Conservation (phyloP, 2,888 invertebrate genomes). For the Apotomis turbidana region DNA sequence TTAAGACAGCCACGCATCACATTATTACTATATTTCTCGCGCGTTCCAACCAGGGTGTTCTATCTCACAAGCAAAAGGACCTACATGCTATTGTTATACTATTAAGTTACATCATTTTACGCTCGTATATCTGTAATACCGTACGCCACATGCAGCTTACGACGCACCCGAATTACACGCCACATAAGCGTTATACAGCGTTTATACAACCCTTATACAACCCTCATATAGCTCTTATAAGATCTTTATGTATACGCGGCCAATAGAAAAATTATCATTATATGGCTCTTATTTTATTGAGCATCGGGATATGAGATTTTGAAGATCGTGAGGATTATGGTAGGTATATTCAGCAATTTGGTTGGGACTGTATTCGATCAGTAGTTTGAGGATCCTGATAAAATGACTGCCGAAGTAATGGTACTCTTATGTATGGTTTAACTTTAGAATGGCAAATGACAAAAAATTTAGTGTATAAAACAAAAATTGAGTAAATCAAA, state of each 20-base stretch:
- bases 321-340: slow-evolving; percentile 22
- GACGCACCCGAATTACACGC: slow-evolving; percentile 40
- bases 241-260: slow-evolving; percentile 33
- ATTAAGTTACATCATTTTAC: background rate
- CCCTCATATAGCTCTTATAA: slow-evolving; percentile 19
- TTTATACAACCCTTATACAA: slow-evolving; percentile 36
- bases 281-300: slow-evolving; percentile 27
- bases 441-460: too few relatives aligned
- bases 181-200: slow-evolving; percentile 41
- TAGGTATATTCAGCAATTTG: slow-evolving; percentile 7
- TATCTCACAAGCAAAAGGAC: background rate
- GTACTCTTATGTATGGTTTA: too few relatives aligned
- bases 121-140: slow-evolving; percentile 22
- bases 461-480: too few relatives aligned
- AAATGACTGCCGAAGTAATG: background rate
- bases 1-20: slow-evolving; percentile 36
- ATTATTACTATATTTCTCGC: slow-evolving; percentile 37
- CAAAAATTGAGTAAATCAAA: too few relatives aligned
- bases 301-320: slow-evolving; percentile 25
- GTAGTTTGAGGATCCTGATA: background rate
- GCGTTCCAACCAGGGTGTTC: slow-evolving; percentile 24
- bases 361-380: background rate
- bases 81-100: background rate
- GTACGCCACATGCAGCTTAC: slow-evolving; percentile 35
- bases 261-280: slow-evolving; percentile 40